Evolutionary conservation across 2,888 invertebrate species (phyloP).

Genomic region (Listrodromus nycthemerus): DNA sequence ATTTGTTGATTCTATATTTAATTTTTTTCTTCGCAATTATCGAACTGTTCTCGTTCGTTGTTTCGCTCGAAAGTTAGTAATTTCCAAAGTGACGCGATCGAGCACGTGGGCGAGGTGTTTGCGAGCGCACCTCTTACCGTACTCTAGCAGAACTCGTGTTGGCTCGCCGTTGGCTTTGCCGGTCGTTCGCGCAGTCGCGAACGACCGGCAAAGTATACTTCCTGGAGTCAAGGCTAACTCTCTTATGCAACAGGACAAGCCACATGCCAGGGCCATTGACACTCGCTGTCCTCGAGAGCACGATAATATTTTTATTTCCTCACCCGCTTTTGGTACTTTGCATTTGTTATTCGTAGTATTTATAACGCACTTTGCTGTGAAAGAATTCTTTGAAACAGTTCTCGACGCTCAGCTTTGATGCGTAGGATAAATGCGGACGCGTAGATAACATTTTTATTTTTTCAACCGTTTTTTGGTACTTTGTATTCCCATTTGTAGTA

Average conservation of each 20-base stretch:
- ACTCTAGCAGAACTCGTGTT: conserved; percentile 29
- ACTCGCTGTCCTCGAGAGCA: conserved; percentile 67
- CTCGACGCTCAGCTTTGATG: background rate
- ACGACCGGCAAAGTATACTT: conserved; percentile 76
- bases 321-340: background rate
- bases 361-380: background rate
- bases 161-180: no score
- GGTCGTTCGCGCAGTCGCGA: conserved; percentile 34
- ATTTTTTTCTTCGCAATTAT: background rate
- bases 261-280: conserved; percentile 76
- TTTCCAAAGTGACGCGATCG: conserved; percentile 54
- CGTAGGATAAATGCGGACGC: background rate
- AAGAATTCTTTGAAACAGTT: background rate
- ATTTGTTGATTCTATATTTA: conserved; percentile 13
- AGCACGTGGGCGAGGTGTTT: conserved; percentile 60
- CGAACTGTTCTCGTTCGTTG: conserved; percentile 54
- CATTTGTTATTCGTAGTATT: background rate
- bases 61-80: conserved; percentile 47
- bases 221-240: conserved; percentile 82
- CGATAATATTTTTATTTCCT: conserved; percentile 51
- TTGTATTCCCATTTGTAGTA: no score
- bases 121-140: conserved; percentile 26
- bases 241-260: conserved; percentile 82
- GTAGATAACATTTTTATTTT: conserved; percentile 39
- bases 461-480: background rate